Base-by-base conservation (phyloP, 2,113 vertebrate genomes). In the Rhea americana region DNA sequence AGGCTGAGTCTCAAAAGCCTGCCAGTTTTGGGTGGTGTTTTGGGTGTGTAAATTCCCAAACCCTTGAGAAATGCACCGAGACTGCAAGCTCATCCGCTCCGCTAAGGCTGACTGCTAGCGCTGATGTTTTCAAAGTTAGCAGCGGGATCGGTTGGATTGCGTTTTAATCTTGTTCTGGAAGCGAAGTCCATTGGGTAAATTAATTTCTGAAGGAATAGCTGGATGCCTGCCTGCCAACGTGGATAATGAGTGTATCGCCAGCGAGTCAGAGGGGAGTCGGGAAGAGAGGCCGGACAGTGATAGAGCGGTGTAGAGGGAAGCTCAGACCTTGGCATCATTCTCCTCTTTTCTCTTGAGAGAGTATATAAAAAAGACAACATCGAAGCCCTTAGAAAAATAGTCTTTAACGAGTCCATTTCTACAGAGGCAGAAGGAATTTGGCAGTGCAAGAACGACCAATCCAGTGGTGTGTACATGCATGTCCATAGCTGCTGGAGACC, bases 301-400 rank as follows among this genome's bases (percentile, higher is more conserved):
- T 82, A 79, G 81, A 91, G 67, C 70, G 47, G 66, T 66, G 35
- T 5, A 86, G 61, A 90, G 68, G 6, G 65, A 88, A 93, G 76
- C 65, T 91, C 85, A 91, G 80, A 72, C 76, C 53, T 85, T 95
- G 91, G 76, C 80, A 88, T 78, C n/a, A 20, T 22, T 67, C 94
- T 90, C 76, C 35, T 83, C 72, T 77, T 61, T 87, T 56, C 43
- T 96, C 76, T 92, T 89, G 59, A 87, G 85, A 62, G 63, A 87
- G 16, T n/a, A 35, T 30, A 83, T 75, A 78, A 95, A 91, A 93
- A 91, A 88, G 39, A 80, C 70, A 78, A 88, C 45, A 93, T 93
- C 28, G 83, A 91, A 88, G 61, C 35, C 48, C 47, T 85, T 83
- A 78, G 51, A 91, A 96, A 96, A 96, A 88, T 85, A 91, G 32